phyloP scores from a whole-genome alignment of 2,113 vertebrate species.

The rabbit (Oryctolagus cuniculus) region mOryCun1.1 NC_091432.1:209087501-209088000 shows the following conservation, averaged over 20 bases:
- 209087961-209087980: conserved; percentile 64
- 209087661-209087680: not conserved
- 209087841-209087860: not conserved
- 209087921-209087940: conserved; percentile 51
- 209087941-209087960: conserved; percentile 67
- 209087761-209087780: conserved; percentile 48
- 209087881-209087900: not conserved
- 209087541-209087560: conserved; percentile 53
- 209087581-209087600: conserved; percentile 49
- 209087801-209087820: not conserved
- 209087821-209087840: not conserved
- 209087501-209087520: not conserved
- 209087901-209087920: not conserved
- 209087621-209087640: conserved; percentile 7
- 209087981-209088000: conserved; percentile 1
- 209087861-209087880: not conserved
- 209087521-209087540: conserved; percentile 7
- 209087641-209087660: conserved; percentile 29
- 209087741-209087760: conserved; percentile 51
- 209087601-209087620: conserved; percentile 47
- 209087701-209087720: conserved; percentile 15
- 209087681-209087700: conserved; percentile 30
- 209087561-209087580: conserved; percentile 48
- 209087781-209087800: not conserved
- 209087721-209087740: not conserved